Percentiles rank a stretch among this genome's conserved stretches.
Conservation (phyloP, 2,888 invertebrate species). For the Ichneumon xanthorius region DNA sequence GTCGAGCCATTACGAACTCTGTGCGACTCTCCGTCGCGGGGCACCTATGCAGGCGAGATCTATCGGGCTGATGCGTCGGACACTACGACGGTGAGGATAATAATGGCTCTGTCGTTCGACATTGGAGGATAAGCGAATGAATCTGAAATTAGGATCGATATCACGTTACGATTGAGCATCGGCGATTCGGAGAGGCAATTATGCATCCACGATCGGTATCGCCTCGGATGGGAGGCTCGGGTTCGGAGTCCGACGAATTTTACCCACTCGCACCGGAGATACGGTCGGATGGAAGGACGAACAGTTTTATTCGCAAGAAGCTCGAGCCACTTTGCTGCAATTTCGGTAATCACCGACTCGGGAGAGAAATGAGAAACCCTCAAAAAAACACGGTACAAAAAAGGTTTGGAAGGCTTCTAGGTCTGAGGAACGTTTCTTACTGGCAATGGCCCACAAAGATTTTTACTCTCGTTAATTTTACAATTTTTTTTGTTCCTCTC, state of each 20-base stretch:
- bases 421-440: too few species aligned
- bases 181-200: slow-evolving; percentile 53
- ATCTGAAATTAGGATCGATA: slow-evolving; percentile 65
- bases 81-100: slow-evolving; percentile 24
- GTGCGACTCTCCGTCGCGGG: slow-evolving; percentile 9
- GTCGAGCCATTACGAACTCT: slow-evolving; percentile 44
- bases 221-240: not conserved
- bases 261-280: not conserved
- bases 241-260: not conserved
- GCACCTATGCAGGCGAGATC: not conserved
- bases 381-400: too few species aligned
- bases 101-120: not conserved
- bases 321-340: too few species aligned
- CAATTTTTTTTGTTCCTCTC: too few species aligned
- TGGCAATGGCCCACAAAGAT: too few species aligned
- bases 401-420: too few species aligned
- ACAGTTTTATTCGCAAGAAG: too few species aligned
- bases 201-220: slow-evolving; percentile 38
- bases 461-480: too few species aligned
- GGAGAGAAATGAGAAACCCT: too few species aligned
- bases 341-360: too few species aligned
- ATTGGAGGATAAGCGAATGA: slow-evolving; percentile 57
- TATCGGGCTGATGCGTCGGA: slow-evolving; percentile 16
- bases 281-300: too few species aligned
- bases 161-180: slow-evolving; percentile 50